Evolutionary conservation across 2,113 vertebrate genomes (phyloP).

Genomic region (Centropus unirufus): DNA sequence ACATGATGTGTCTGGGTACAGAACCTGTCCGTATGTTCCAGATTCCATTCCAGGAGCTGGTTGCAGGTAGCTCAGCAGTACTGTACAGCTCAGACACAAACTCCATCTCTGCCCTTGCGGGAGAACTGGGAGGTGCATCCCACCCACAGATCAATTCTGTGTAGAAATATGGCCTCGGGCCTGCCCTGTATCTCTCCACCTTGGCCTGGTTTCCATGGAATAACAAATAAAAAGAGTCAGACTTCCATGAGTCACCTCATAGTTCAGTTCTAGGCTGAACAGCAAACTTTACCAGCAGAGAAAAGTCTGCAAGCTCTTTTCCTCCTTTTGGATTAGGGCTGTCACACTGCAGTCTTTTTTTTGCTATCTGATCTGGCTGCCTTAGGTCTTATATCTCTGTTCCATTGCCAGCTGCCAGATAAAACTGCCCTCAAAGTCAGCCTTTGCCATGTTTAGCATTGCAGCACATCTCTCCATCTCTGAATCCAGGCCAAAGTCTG

Average conservation of each 20-base stretch:
- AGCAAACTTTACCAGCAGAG: background rate
- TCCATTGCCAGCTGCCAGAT: background rate
- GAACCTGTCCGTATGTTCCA: background rate
- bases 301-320: background rate
- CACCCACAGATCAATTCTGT: background rate
- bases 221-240: background rate
- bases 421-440: background rate
- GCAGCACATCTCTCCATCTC: background rate
- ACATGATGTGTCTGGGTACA: rapidly evolving
- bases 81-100: background rate
- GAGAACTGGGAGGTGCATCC: background rate
- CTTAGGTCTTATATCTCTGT: background rate
- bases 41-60: background rate
- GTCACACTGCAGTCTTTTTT: background rate
- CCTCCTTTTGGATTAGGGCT: background rate
- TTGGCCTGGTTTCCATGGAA: background rate
- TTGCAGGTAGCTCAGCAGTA: background rate
- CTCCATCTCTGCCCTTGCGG: background rate
- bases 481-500: background rate
- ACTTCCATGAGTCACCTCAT: background rate
- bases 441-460: background rate
- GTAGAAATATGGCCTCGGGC: background rate
- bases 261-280: background rate
- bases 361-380: background rate
- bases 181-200: background rate